phyloP scores from a whole-genome alignment of 2,113 vertebrate genomes.

The Pelobates fuscus region DNA sequence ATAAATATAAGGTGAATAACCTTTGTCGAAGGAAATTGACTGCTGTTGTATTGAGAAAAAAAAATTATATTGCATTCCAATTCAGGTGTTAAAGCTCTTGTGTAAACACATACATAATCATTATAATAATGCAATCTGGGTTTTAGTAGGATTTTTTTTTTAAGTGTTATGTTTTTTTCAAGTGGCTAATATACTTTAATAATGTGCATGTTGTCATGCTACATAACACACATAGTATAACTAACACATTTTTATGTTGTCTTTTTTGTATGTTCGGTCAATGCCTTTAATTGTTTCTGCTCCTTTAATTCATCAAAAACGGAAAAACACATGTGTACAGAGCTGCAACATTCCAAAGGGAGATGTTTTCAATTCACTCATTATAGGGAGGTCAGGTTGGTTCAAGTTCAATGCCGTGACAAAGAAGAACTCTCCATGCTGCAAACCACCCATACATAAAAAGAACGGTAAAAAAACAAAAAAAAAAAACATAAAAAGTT shows the following conservation, averaged over 20 bases:
- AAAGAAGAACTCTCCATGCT: constrained; percentile 86
- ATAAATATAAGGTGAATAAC: no score
- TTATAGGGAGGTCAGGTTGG: constrained; percentile 90
- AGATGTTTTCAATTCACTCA: constrained; percentile 99
- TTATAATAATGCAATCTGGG: no score
- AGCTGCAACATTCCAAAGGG: constrained; percentile 96
- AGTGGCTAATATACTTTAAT: neutral
- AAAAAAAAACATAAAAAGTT: no score
- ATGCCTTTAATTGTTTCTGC: constrained; percentile 50
- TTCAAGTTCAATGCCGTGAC: constrained; percentile 98
- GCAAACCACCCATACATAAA: constrained; percentile 87
- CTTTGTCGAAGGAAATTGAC: constrained; percentile 24
- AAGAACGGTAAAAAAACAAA: no score
- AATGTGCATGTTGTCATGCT: no score
- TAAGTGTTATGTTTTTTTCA: constrained; percentile 50
- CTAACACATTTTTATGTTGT: no score
- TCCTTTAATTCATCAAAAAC: constrained; percentile 88
- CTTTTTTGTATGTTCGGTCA: no score
- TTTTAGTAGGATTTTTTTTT: no score
- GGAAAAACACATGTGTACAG: constrained; percentile 75
- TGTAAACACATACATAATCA: no score
- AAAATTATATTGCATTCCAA: no score
- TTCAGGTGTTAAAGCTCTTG: no score
- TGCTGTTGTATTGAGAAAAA: constrained; percentile 59
- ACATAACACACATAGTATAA: no score